Evolutionary conservation across 2,888 invertebrate species (phyloP), one percentile per base, ranked within the genome.

Genomic region (Dioctria linearis): DNA sequence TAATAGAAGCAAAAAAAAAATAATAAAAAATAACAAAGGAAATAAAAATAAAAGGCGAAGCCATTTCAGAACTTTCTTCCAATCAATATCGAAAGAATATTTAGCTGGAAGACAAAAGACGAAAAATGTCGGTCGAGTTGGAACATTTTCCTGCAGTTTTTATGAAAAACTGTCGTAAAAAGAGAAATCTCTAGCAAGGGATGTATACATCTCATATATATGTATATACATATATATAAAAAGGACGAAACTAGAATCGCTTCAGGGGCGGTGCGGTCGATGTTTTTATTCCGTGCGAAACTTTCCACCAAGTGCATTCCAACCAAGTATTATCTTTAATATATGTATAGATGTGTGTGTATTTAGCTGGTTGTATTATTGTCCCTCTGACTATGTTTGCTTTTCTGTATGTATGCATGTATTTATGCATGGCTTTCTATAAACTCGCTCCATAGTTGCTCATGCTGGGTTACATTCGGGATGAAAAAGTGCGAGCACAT

Each of bases 131-230:
- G 51, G n/a, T 37, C 39, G 49, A 69, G 69, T 69, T 69, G 51
- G 69, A 51, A 51, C 49, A 51, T 69, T 69, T 69, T 69, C 69
- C 69, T 69, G 51, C 54, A n/a, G 51, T 69, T 69, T 63, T 69
- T 69, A 69, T 69, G 51, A 67, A 67, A 66, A 66, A 69, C 51
- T 69, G 69, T 69, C 69, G 51, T 9, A 69, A 51, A 69, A 69
- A 69, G 69, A 39, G 51, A 69, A 69, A 69, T 37, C 51, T 69
- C 13, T 51, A 39, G 69, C 51, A 51, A 69, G 51, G 51, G 25
- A 25, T 25, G 2, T 25, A 25, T 25, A 25, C 25, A 25, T 25
- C 25, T 25, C 25, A 25, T 25, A 25, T 25, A 25, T 25, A 25
- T 54, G 2, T 25, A 25, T 25, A 25, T 25, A 25, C 3, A 54